These are phyloP conservation scores for Melinaea menophilus DNA, from an alignment of 2,888 invertebrate species.

Conservation along the genomic window DNA sequence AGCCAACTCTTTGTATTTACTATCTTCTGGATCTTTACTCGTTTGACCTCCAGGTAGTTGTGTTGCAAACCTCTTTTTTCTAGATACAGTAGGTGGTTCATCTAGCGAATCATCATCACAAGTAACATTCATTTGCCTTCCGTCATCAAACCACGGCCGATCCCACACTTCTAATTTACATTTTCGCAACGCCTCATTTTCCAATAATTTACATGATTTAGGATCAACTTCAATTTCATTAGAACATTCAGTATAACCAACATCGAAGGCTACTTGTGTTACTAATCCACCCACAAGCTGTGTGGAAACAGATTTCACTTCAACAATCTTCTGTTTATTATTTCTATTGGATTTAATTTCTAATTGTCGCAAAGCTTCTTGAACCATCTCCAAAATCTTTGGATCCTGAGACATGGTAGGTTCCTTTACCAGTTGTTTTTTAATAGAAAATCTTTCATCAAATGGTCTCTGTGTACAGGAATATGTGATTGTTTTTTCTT, in stretches of 20 bases:
- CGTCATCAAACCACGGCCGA: conserved; percentile 76
- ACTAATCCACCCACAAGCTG: conserved; percentile 76
- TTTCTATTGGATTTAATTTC: conserved; percentile 55
- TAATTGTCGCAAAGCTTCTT: conserved; percentile 58
- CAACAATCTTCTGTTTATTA: conserved; percentile 55
- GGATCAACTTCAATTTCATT: conserved; percentile 47
- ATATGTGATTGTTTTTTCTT: conserved; percentile 50
- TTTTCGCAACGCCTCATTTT: conserved; percentile 45
- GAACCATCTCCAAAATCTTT: conserved; percentile 48
- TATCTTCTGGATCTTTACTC: conserved; percentile 33
- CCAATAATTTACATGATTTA: conserved; percentile 47
- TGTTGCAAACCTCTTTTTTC: conserved; percentile 32
- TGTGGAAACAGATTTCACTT: conserved; percentile 62
- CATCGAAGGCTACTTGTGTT: conserved; percentile 77
- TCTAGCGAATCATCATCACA: conserved; percentile 42
- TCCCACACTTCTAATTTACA: conserved; percentile 73
- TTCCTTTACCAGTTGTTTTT: conserved; percentile 26
- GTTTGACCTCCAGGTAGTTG: conserved; percentile 27
- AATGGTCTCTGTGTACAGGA: conserved; percentile 48
- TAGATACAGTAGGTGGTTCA: conserved; percentile 22
- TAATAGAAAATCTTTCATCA: conserved; percentile 45
- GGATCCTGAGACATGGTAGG: conserved; percentile 41
- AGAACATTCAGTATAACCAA: conserved; percentile 76
- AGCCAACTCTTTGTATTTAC: conserved; percentile 39
- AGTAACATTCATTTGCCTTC: conserved; percentile 55